Percentiles rank a stretch among this genome's conserved stretches.
Evolutionary conservation across 1,140 invertebrate species (phyloP).

Genomic region (Chlorops oryzae): DNA sequence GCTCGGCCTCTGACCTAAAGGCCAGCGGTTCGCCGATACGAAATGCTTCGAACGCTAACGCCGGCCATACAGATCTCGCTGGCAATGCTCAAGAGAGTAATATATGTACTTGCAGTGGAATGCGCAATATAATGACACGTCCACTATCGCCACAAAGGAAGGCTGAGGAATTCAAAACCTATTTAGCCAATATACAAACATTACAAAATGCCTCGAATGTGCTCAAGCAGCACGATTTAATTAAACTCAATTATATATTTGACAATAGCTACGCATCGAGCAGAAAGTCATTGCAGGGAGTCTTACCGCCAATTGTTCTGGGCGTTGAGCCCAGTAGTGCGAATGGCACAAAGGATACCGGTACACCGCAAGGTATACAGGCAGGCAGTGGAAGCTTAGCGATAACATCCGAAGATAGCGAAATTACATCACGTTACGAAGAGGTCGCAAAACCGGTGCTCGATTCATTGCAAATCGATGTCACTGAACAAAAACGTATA

Average conservation of each 20-base stretch:
- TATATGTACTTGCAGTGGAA: conserved; percentile 38
- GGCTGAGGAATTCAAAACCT: conserved; percentile 61
- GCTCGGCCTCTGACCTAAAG: conserved; percentile 40
- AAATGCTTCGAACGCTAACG: background rate
- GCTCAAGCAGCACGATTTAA: conserved; percentile 51
- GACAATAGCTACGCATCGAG: conserved; percentile 49
- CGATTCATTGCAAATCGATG: conserved; percentile 16
- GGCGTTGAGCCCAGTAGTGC: no score
- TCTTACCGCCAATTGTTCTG: conserved; percentile 23
- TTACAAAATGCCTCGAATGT: conserved; percentile 60
- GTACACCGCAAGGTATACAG: conserved; percentile 27
- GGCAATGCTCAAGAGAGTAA: conserved; percentile 14
- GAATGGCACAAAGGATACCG: conserved; percentile 19
- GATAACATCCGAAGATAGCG: conserved; percentile 35
- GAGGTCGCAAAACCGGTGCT: conserved; percentile 23
- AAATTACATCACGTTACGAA: conserved; percentile 29
- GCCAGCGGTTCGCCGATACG: conserved; percentile 18
- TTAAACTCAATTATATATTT: conserved; percentile 54
- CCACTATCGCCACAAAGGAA: conserved; percentile 56
- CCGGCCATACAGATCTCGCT: conserved; percentile 14
- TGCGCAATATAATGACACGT: conserved; percentile 57
- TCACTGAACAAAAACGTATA: conserved; percentile 59
- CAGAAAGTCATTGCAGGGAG: conserved; percentile 22
- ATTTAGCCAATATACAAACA: conserved; percentile 64
- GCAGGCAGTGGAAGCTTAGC: conserved; percentile 14